A percentile compares a stretch with the other conserved stretches of the same genome.
Evolutionary conservation across 2,797 vertebrate genomes (phyloP).

Genomic region (Lagocephalus sceleratus): DNA sequence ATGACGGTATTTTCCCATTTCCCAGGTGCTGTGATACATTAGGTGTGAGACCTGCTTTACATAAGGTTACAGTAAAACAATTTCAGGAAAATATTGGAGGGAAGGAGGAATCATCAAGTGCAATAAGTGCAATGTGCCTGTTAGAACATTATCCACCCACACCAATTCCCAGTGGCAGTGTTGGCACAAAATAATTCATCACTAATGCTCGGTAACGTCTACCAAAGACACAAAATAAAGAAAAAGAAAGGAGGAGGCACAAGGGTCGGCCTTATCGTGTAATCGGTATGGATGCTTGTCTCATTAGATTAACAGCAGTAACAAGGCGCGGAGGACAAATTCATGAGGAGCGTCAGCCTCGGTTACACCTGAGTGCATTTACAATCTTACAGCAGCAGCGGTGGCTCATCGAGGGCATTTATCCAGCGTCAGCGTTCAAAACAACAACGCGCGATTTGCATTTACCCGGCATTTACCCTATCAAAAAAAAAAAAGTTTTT

Average conservation of each 20-base stretch:
- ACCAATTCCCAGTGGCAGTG: constrained; percentile 3
- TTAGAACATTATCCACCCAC: constrained; percentile 9
- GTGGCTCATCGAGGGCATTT: not conserved
- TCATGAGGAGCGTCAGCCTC: not conserved
- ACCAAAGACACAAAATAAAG: constrained; percentile 9
- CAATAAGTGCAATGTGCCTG: constrained; percentile 11
- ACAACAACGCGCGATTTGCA: not conserved
- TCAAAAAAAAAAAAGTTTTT: too few relatives aligned
- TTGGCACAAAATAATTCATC: constrained; percentile 23
- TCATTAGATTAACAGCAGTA: constrained; percentile 22
- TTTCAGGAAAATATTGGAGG: not conserved
- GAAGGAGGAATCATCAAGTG: constrained; percentile 15
- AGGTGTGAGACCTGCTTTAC: constrained; percentile 4
- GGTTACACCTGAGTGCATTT: constrained; percentile 17
- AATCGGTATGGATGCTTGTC: constrained; percentile 17
- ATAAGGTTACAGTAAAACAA: constrained; percentile 1
- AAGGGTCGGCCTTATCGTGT: constrained; percentile 9
- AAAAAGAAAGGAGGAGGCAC: not conserved
- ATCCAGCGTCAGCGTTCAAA: not conserved
- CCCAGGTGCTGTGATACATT: not conserved
- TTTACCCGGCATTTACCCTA: too few relatives aligned
- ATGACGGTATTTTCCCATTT: not conserved
- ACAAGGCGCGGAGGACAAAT: not conserved
- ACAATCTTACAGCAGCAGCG: not conserved
- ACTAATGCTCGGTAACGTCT: constrained; percentile 15